Conservation (phyloP, 2,113 vertebrate genomes). For the Oreochromis spilurus region DNA sequence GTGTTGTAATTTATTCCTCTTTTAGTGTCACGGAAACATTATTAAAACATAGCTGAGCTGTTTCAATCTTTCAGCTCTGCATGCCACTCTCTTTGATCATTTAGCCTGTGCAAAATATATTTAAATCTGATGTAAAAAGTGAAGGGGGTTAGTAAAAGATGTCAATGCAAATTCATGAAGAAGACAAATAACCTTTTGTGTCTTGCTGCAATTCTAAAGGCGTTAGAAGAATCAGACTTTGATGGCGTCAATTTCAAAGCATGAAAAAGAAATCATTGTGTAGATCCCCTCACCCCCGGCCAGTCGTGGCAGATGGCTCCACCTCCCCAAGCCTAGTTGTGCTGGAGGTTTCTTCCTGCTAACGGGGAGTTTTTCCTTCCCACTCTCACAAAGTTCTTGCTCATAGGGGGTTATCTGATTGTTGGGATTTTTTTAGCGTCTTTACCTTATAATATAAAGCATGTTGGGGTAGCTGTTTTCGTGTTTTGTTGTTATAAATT, state of each 20-base stretch:
- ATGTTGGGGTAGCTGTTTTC: neutral
- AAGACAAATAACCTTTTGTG: neutral
- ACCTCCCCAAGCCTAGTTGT: neutral
- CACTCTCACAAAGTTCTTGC: neutral
- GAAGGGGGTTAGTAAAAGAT: neutral
- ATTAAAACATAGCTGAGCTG: neutral
- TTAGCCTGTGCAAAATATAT: neutral
- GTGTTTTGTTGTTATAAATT: neutral
- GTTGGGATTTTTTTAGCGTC: neutral
- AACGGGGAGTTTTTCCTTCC: neutral
- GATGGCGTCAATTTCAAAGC: neutral
- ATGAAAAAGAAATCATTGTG: neutral
- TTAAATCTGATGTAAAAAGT: neutral
- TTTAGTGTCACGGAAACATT: neutral
- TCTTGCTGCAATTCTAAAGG: neutral
- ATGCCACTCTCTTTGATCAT: neutral
- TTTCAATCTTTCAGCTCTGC: neutral
- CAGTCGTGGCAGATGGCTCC: neutral
- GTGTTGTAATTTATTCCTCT: neutral
- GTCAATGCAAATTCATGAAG: neutral
- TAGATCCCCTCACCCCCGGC: neutral
- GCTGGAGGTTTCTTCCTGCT: neutral
- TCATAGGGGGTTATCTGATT: neutral
- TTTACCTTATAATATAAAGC: neutral
- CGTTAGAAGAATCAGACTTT: neutral